Percentiles rank a stretch among this genome's conserved stretches.
phyloP scores from a whole-genome alignment of 2,888 invertebrate species.

The Cephonodes hylas region DNA sequence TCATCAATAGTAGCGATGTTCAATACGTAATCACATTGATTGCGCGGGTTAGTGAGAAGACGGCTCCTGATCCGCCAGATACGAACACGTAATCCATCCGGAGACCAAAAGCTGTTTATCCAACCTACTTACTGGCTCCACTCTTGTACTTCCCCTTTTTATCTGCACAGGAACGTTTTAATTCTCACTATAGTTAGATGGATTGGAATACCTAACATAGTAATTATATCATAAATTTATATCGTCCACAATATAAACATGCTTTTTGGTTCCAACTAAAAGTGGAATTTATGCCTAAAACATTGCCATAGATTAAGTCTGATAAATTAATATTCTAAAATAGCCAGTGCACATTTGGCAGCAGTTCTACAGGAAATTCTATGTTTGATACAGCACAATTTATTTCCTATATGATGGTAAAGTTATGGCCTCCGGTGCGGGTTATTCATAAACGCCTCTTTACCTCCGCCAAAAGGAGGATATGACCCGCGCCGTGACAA shows the following conservation, averaged over 20 bases:
- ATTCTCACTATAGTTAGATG: no score
- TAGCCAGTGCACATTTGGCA: neutral
- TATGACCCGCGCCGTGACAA: neutral
- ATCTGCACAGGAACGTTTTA: slow-evolving; percentile 20
- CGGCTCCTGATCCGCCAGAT: slow-evolving; percentile 16
- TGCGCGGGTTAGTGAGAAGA: slow-evolving; percentile 21
- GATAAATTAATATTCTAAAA: neutral
- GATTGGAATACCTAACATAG: neutral
- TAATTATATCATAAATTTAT: neutral
- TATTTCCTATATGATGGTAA: neutral
- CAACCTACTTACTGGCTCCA: slow-evolving; percentile 28
- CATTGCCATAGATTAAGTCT: no score
- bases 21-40: slow-evolving; percentile 20
- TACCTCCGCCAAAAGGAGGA: neutral
- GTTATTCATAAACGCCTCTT: neutral
- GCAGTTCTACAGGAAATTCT: slow-evolving; percentile 3
- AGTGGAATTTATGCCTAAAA: no score
- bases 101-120: slow-evolving; percentile 31
- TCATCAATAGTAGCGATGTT: neutral
- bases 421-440: neutral
- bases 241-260: no score
- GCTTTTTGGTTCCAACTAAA: no score
- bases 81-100: slow-evolving; percentile 27
- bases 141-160: slow-evolving; percentile 28
- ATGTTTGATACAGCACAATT: neutral